phyloP scores from a whole-genome alignment of 2,113 vertebrate genomes.

The Chlorodrepanis virens region DNA sequence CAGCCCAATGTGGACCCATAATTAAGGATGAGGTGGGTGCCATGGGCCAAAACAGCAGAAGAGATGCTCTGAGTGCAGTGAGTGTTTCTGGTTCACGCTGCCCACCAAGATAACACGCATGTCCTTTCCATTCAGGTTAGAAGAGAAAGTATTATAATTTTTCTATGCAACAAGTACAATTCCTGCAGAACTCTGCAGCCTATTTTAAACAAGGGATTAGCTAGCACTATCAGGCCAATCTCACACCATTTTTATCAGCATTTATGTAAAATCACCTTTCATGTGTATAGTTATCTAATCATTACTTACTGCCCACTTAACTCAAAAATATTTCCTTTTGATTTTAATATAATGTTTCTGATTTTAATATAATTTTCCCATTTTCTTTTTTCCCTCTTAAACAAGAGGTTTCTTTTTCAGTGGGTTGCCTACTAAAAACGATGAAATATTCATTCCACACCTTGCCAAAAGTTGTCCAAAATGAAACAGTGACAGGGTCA shows the following conservation, averaged over 20 bases:
- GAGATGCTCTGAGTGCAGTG: not conserved
- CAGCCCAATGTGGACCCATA: rapidly evolving
- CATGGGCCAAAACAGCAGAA: not conserved
- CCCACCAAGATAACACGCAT: not conserved
- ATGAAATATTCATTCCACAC: not conserved
- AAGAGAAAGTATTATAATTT: not conserved
- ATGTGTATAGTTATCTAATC: not conserved
- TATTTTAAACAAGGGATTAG: not conserved
- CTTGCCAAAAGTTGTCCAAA: slow-evolving; percentile 34
- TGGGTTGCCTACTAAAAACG: not conserved
- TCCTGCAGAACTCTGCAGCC: not conserved
- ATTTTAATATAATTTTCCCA: not conserved
- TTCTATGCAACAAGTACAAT: not conserved
- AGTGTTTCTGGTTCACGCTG: rapidly evolving
- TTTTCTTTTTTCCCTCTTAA: not conserved
- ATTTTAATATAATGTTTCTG: not conserved
- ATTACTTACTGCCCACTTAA: not conserved
- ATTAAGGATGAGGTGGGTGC: not conserved
- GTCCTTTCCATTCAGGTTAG: not conserved
- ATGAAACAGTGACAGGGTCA: slow-evolving; percentile 37
- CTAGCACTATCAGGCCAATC: not conserved
- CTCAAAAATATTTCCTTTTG: not conserved
- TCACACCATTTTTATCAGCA: not conserved
- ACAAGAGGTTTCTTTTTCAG: not conserved
- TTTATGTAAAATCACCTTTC: not conserved